Base-by-base conservation (phyloP, 2,888 invertebrate species). In the Agrochola macilenta region DNA sequence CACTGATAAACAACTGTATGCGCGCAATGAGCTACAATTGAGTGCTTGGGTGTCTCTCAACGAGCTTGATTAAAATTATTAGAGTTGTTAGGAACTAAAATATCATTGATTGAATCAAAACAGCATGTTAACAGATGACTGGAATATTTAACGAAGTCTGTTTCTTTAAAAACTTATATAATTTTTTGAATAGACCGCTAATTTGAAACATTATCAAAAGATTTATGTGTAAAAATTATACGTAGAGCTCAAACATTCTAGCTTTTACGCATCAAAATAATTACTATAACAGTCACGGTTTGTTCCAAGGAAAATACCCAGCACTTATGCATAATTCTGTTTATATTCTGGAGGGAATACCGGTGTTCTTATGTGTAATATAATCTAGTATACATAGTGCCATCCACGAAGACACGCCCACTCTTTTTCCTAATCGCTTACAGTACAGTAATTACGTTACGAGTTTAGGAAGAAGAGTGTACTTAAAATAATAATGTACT, bases 61-160 rank as follows among this genome's bases (percentile, higher is more conserved):
- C 58, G 70, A 69, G 57, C 57, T 77, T 69, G 63, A 88, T 88
- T 86, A 72, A 35, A 71, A 64, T 80, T 30, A 74, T 74, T 81
- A 46, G 46, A 60, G 58, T 5, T 35, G 30, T 17, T 35, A 26
- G 23, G 63, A 57, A 60, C 77, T 52, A 58, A 82, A 72, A 76
- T 58, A 76, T 63, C 26, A 72, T 69, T 74, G 60, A 0, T 4
- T 49, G 39, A 57, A 82, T 74, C 35, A 80, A 26, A 54, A 66
- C 57, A 23, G 1, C 23, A 23, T 9, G 9, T 2, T 17, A 12
- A 5, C 46, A 46, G 20, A 46, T 0, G n/a, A 17, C 30, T 17
- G 30, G 23, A 68, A 5, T 35, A 23, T 5, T 57, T 23, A 1
- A 14, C 2, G 14, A 8, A 23, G 2, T 14, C 12, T 30, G 5